Evolutionary conservation across 2,797 vertebrate genomes (phyloP).

Genomic region (Takifugu ocellatus): DNA sequence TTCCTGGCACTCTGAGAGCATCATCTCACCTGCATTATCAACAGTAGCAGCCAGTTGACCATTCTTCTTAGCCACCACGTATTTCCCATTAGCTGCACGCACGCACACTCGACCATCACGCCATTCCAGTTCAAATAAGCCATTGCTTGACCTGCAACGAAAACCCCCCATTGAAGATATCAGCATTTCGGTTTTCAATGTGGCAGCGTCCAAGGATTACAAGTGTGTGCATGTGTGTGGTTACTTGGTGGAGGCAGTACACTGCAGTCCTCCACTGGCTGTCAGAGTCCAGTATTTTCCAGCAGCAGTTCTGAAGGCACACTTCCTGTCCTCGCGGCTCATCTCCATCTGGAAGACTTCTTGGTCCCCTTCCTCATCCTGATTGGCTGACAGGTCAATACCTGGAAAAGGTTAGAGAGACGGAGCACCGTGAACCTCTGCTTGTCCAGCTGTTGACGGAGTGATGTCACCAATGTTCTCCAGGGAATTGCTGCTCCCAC

Average conservation of each 20-base stretch:
- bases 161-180: slow-evolving; percentile 3
- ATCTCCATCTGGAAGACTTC: slow-evolving; percentile 98
- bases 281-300: slow-evolving; percentile 97
- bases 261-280: slow-evolving; percentile 86
- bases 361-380: slow-evolving; percentile 92
- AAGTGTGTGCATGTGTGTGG: slow-evolving; percentile 12
- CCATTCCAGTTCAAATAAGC: slow-evolving; percentile 93
- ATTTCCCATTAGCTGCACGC: slow-evolving; percentile 89
- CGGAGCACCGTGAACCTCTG: no score
- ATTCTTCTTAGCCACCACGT: slow-evolving; percentile 92
- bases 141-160: slow-evolving; percentile 81
- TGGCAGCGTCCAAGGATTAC: neutral
- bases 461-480: neutral
- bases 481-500: neutral
- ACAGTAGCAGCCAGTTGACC: slow-evolving; percentile 91
- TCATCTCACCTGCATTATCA: slow-evolving; percentile 83
- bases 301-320: slow-evolving; percentile 88
- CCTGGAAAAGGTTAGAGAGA: slow-evolving; percentile 65
- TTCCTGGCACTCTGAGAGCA: neutral
- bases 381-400: slow-evolving; percentile 95
- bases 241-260: slow-evolving; percentile 89
- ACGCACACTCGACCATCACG: slow-evolving; percentile 85
- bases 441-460: no score
- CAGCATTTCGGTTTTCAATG: neutral
- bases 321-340: slow-evolving; percentile 89